Base-by-base conservation (phyloP, 2,888 invertebrate genomes). In the Tiphia femorata region DNA sequence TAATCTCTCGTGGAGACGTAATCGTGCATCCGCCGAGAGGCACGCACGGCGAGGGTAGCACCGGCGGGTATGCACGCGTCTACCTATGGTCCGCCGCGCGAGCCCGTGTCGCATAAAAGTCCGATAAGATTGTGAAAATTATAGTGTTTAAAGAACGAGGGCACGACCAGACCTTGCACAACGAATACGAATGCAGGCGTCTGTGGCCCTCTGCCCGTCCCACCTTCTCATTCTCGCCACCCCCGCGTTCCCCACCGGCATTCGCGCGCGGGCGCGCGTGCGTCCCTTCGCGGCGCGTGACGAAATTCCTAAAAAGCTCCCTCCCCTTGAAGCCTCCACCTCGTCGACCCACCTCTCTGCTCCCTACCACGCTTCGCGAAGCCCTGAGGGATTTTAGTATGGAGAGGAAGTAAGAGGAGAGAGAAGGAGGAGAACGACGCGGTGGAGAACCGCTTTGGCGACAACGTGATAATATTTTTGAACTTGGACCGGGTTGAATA, bases 141-240 rank as follows among this genome's bases (percentile, higher is more conserved):
- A 57, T 57, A 59, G 56, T 51, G 69, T 62, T 65, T 52, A 59
- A 57, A 66, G 51, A 65, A 65, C 50, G 69, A 50, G 57, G 69
- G 66, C 63, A 64, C 64, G 68, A 63, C 58, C 67, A 43, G 64
- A 70, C 62, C 58, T 67, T 59, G 62, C 67, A 47, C 67, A 67
- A 70, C 70, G 70, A 69, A 69, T 68, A 68, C 70, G 64, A 67
- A 70, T 70, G 62, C 62, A 47, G 44, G 7, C n/a, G n/a, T 37
- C 33, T 41, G 37, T 46, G 29, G 38, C 16, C 53, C 43, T 56
- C 49, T 25, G 56, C 58, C n/a, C n/a, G n/a, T n/a, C n/a, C n/a
- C n/a, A n/a, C n/a, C n/a, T n/a, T n/a, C n/a, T n/a, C n/a, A n/a
- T n/a, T n/a, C n/a, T n/a, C n/a, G n/a, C n/a, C n/a, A n/a, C n/a